phyloP scores from a whole-genome alignment of 2,888 invertebrate genomes.

The Drosophila hawaiiensis region DNA sequence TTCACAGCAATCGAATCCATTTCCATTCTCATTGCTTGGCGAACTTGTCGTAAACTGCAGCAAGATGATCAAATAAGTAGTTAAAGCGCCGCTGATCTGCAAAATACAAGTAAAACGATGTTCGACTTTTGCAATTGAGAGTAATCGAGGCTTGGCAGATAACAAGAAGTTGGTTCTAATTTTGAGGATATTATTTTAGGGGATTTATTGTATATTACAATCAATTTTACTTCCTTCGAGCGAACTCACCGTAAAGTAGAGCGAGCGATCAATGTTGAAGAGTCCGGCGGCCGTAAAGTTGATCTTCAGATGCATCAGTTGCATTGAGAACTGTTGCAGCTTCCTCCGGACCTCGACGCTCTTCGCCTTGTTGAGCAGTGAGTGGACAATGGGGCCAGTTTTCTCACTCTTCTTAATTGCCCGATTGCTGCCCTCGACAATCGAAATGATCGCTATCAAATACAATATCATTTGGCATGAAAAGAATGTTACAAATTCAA shows the following conservation, averaged over 20 bases:
- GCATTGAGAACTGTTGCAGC: constrained; percentile 84
- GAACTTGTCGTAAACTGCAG: constrained; percentile 84
- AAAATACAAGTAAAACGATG: background rate
- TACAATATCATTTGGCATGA: constrained; percentile 85
- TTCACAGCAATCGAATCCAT: constrained; percentile 49
- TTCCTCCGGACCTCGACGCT: constrained; percentile 81
- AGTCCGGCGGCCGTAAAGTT: constrained; percentile 85
- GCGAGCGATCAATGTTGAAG: constrained; percentile 84
- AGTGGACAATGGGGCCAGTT: constrained; percentile 83
- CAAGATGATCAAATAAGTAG: constrained; percentile 85
- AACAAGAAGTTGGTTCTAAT: background rate
- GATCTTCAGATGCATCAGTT: constrained; percentile 84
- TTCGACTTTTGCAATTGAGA: background rate
- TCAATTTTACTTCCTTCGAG: too few species aligned
- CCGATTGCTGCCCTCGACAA: constrained; percentile 84
- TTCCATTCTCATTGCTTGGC: constrained; percentile 45
- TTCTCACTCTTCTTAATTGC: constrained; percentile 84
- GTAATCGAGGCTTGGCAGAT: too few species aligned
- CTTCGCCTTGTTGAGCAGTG: constrained; percentile 82
- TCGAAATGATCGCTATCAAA: constrained; percentile 84
- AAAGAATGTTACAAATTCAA: constrained; percentile 85
- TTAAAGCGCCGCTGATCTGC: constrained; percentile 85
- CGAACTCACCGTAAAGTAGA: constrained; percentile 84
- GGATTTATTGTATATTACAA: too few species aligned
- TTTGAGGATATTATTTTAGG: too few species aligned